phyloP scores from a whole-genome alignment of 2,113 vertebrate genomes.

The Calyptommatus sinebrachiatus region DNA sequence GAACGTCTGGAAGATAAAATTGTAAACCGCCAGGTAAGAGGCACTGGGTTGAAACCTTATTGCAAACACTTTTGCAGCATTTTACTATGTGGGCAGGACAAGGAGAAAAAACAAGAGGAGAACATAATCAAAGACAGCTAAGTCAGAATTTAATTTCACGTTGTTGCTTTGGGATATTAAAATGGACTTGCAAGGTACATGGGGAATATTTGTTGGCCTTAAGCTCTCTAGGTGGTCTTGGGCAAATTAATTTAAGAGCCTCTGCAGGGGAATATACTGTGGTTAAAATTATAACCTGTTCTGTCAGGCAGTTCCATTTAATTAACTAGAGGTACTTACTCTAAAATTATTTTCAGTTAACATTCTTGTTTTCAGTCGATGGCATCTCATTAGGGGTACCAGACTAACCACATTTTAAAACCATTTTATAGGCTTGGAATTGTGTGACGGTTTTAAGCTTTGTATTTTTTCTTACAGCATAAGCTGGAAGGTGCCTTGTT shows the following conservation, averaged over 20 bases:
- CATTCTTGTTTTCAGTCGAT: constrained; percentile 11
- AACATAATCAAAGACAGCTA: not conserved
- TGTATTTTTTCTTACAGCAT: constrained; percentile 78
- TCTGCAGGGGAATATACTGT: not conserved
- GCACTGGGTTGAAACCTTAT: not conserved
- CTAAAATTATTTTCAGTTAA: not conserved
- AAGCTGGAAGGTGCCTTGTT: constrained; percentile 94
- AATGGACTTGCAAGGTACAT: not conserved
- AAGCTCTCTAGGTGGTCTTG: not conserved
- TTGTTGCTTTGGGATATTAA: not conserved
- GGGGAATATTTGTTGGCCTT: not conserved
- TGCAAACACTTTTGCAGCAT: too few species aligned
- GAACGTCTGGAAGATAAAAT: constrained; percentile 89
- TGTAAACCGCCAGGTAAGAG: constrained; percentile 89
- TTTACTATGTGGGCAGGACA: not conserved
- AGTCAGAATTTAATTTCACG: not conserved
- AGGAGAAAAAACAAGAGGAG: not conserved
- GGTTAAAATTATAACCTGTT: not conserved
- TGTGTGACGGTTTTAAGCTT: constrained; percentile 37
- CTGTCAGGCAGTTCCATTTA: not conserved
- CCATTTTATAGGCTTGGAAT: constrained; percentile 19
- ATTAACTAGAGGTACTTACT: not conserved
- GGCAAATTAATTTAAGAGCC: not conserved
- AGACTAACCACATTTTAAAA: not conserved
- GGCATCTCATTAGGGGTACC: constrained; percentile 10